A percentile compares a stretch with the other conserved stretches of the same genome.
phyloP scores from a whole-genome alignment of 2,888 invertebrate species.

The Auanema freiburgensis region DNA sequence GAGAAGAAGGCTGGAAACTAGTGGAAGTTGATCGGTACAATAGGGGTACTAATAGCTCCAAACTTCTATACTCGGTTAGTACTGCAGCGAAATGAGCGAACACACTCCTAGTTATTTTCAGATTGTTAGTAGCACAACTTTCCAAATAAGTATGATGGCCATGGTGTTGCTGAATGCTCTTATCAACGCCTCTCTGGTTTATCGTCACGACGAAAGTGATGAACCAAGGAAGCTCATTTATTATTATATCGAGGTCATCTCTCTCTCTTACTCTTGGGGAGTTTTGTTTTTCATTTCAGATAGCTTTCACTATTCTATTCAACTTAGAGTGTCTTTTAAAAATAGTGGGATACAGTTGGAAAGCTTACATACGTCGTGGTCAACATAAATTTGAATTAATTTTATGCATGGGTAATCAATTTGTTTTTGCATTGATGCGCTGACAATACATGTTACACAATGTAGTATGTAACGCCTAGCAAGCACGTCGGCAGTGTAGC shows the following conservation, averaged over 20 bases:
- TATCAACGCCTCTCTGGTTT: slow-evolving; percentile 91
- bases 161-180: slow-evolving; percentile 93
- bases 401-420: slow-evolving; percentile 81
- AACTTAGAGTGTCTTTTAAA: slow-evolving; percentile 93
- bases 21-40: slow-evolving; percentile 90
- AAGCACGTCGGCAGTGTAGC: too few species aligned
- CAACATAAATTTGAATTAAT: slow-evolving; percentile 79
- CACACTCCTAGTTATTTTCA: slow-evolving; percentile 67
- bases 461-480: not conserved
- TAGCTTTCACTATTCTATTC: slow-evolving; percentile 90
- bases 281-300: slow-evolving; percentile 67
- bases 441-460: slow-evolving; percentile 63
- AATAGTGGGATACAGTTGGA: slow-evolving; percentile 93
- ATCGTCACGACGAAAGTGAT: slow-evolving; percentile 80
- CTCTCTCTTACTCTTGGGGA: too few species aligned
- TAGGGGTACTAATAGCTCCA: slow-evolving; percentile 36
- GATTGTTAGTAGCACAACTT: slow-evolving; percentile 85
- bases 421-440: too few species aligned
- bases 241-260: slow-evolving; percentile 62
- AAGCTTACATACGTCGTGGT: slow-evolving; percentile 85
- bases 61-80: slow-evolving; percentile 41
- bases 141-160: slow-evolving; percentile 78
- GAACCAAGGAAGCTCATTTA: slow-evolving; percentile 54
- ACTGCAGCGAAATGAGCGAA: slow-evolving; percentile 71
- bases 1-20: slow-evolving; percentile 91